phyloP scores from a whole-genome alignment of 1,140 invertebrate genomes.

The Neuroterus valhalla region DNA sequence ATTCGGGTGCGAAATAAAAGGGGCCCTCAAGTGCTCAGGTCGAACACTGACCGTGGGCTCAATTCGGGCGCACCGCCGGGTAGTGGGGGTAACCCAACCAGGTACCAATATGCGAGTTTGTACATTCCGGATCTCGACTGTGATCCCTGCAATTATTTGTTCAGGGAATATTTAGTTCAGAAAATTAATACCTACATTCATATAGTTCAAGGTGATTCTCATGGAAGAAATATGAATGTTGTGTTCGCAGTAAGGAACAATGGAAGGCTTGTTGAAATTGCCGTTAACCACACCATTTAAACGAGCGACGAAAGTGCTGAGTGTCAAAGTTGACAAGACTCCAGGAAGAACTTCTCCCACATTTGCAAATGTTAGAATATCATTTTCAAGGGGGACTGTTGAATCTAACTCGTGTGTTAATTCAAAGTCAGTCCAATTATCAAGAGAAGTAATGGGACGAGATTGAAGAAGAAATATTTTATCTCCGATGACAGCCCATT shows the following conservation, averaged over 20 bases:
- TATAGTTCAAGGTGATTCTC: slow-evolving; percentile 68
- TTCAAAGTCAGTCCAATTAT: slow-evolving; percentile 84
- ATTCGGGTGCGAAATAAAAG: too few species aligned
- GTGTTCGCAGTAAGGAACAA: neutral
- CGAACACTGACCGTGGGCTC: too few species aligned
- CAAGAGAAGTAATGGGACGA: slow-evolving; percentile 82
- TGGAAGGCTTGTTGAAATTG: neutral
- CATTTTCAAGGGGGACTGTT: slow-evolving; percentile 76
- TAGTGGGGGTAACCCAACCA: too few species aligned
- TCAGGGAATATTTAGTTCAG: neutral
- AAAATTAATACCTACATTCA: slow-evolving; percentile 70
- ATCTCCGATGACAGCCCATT: slow-evolving; percentile 80
- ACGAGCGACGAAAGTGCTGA: slow-evolving; percentile 57
- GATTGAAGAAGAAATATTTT: slow-evolving; percentile 82
- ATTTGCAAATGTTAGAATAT: slow-evolving; percentile 76
- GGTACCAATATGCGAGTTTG: too few species aligned
- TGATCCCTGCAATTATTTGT: slow-evolving; percentile 34
- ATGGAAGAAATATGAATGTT: slow-evolving; percentile 37
- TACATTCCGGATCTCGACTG: too few species aligned
- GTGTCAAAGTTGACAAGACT: slow-evolving; percentile 71
- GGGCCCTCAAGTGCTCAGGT: too few species aligned
- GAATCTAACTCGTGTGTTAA: slow-evolving; percentile 83
- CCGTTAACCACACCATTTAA: slow-evolving; percentile 63
- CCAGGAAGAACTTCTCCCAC: slow-evolving; percentile 81
- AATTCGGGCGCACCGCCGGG: too few species aligned